Conservation (phyloP, 2,888 invertebrate genomes). For the Agrotis puta region DNA sequence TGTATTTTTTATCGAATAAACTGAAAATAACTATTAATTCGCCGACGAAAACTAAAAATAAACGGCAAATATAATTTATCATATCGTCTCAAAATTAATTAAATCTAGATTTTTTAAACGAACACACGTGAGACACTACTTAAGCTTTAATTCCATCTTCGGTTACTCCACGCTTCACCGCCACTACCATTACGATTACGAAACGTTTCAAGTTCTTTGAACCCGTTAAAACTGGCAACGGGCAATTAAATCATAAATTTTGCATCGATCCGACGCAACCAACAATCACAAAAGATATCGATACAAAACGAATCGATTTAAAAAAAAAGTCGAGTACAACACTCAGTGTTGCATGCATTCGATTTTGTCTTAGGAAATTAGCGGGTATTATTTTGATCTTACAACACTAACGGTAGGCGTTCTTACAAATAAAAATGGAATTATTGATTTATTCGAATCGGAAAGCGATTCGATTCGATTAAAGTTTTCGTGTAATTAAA, state of each 20-base stretch:
- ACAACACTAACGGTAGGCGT: conserved; percentile 67
- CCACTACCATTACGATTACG: conserved; percentile 64
- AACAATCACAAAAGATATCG: conserved; percentile 89
- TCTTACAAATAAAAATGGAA: conserved; percentile 71
- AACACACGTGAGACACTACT: conserved; percentile 46
- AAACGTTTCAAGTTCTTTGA: conserved; percentile 67
- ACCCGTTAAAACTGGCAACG: conserved; percentile 74
- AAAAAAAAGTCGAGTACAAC: conserved; percentile 74
- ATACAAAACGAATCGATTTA: conserved; percentile 85
- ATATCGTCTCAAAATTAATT: conserved; percentile 15
- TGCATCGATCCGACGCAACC: conserved; percentile 87
- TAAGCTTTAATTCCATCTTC: conserved; percentile 49
- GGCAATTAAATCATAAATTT: conserved; percentile 91
- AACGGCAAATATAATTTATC: background rate
- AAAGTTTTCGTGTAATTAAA: conserved; percentile 73
- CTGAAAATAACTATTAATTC: no score
- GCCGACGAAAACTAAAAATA: background rate
- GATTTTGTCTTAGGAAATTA: conserved; percentile 82
- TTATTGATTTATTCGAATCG: conserved; percentile 76
- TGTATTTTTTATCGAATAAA: no score
- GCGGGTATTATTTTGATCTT: conserved; percentile 67
- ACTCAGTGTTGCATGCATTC: conserved; percentile 82
- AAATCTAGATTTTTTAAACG: conserved; percentile 36
- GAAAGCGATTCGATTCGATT: conserved; percentile 74
- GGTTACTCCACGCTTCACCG: conserved; percentile 52